Evolutionary conservation across 2,888 invertebrate genomes (phyloP).

Genomic region (Caenorhabditis imperialis): DNA sequence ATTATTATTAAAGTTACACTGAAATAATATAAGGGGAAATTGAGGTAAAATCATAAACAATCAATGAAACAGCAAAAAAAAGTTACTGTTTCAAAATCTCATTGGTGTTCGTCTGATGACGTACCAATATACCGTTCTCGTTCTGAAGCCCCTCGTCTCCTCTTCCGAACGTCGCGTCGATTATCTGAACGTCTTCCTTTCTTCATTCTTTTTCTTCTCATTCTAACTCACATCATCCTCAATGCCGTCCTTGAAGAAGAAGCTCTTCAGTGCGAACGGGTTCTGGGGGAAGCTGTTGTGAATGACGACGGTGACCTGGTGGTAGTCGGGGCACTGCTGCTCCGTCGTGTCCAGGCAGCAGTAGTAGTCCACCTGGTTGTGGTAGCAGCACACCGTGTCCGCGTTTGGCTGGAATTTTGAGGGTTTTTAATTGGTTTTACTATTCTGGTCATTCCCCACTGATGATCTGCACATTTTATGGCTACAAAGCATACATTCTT

Average conservation of each 20-base stretch:
- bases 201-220: background rate
- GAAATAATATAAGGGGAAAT: no score
- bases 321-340: conserved; percentile 75
- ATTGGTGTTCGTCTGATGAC: conserved; percentile 34
- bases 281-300: conserved; percentile 77
- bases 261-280: conserved; percentile 73
- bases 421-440: background rate
- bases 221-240: conserved; percentile 61
- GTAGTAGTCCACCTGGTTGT: conserved; percentile 78
- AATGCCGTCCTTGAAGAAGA: conserved; percentile 76
- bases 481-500: no score
- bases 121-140: conserved; percentile 62
- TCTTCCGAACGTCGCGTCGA: conserved; percentile 48
- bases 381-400: conserved; percentile 76
- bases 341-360: conserved; percentile 75
- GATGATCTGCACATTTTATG: no score
- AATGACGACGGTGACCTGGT: conserved; percentile 77
- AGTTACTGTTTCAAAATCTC: conserved; percentile 25
- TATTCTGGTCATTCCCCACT: no score
- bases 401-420: conserved; percentile 71
- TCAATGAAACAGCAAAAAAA: no score
- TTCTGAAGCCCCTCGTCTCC: conserved; percentile 56
- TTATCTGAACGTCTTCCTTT: conserved; percentile 36
- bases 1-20: no score
- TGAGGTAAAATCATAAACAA: no score